phyloP scores from a whole-genome alignment of 2,888 invertebrate species.

The Mycalesis mineus region DNA sequence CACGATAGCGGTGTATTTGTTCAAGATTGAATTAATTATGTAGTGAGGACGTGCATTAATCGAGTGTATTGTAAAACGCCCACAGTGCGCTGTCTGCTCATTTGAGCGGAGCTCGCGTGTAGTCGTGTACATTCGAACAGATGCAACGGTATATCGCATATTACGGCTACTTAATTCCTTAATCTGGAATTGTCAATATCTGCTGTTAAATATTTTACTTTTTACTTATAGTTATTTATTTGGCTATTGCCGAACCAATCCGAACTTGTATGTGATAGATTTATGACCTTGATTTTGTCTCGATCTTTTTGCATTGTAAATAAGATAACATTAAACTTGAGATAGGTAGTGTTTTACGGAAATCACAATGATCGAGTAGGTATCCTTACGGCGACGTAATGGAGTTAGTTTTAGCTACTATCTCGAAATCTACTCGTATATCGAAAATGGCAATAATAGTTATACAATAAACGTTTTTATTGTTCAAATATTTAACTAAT shows the following conservation, averaged over 20 bases:
- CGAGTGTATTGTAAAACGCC: constrained; percentile 54
- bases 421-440: constrained; percentile 42
- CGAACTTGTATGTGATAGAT: constrained; percentile 69
- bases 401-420: constrained; percentile 36
- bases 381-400: constrained; percentile 33
- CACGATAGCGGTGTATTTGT: constrained; percentile 55
- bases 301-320: constrained; percentile 67
- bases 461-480: constrained; percentile 61
- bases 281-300: constrained; percentile 61
- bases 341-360: constrained; percentile 55
- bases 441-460: constrained; percentile 72
- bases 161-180: constrained; percentile 61
- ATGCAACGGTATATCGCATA: constrained; percentile 67
- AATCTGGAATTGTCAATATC: constrained; percentile 54
- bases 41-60: constrained; percentile 61
- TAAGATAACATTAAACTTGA: constrained; percentile 63
- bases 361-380: constrained; percentile 49
- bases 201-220: constrained; percentile 43
- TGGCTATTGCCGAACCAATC: constrained; percentile 71
- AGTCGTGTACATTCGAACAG: constrained; percentile 53
- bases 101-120: constrained; percentile 64
- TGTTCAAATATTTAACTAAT: constrained; percentile 63
- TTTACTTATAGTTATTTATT: constrained; percentile 46
- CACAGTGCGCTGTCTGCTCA: constrained; percentile 70
- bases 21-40: constrained; percentile 64